These are phyloP conservation scores for Anoplius nigerrimus DNA, from an alignment of 2,888 invertebrate species.

Conservation along the genomic window DNA sequence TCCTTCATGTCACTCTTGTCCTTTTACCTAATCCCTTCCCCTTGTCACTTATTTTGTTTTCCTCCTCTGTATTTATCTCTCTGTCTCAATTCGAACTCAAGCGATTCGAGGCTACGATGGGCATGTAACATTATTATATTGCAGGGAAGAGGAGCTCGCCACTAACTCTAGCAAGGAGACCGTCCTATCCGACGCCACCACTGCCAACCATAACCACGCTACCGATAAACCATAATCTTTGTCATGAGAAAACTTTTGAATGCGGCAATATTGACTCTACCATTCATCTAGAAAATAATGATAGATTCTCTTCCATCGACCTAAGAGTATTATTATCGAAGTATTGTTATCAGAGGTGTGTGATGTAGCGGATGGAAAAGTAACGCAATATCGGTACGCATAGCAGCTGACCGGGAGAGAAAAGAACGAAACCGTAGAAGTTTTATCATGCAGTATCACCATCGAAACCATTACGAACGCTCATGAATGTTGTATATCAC, in stretches of 20 bases:
- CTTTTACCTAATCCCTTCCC: no score
- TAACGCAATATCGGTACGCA: no score
- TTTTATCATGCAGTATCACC: constrained; percentile 11
- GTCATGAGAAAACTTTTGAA: constrained; percentile 38
- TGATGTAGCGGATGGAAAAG: no score
- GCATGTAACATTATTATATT: constrained; percentile 72
- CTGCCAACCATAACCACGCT: constrained; percentile 71
- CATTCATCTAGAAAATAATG: constrained; percentile 33
- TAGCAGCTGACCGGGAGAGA: no score
- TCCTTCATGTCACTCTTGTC: no score
- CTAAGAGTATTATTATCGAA: constrained; percentile 34
- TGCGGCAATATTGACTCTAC: constrained; percentile 35
- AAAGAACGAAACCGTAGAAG: constrained; percentile 39
- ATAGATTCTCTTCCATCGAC: constrained; percentile 37
- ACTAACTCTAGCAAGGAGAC: constrained; percentile 74
- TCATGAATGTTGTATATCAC: constrained; percentile 18
- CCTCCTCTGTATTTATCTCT: not conserved
- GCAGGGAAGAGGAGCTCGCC: constrained; percentile 73
- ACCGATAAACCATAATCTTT: constrained; percentile 64
- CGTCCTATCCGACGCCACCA: constrained; percentile 72
- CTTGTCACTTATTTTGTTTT: not conserved
- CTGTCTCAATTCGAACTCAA: constrained; percentile 34
- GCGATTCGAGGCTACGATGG: constrained; percentile 57
- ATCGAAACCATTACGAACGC: constrained; percentile 26
- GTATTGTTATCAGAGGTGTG: constrained; percentile 44